Conservation (phyloP, 2,888 invertebrate genomes). For the Harpagoxenus sublaevis region DNA sequence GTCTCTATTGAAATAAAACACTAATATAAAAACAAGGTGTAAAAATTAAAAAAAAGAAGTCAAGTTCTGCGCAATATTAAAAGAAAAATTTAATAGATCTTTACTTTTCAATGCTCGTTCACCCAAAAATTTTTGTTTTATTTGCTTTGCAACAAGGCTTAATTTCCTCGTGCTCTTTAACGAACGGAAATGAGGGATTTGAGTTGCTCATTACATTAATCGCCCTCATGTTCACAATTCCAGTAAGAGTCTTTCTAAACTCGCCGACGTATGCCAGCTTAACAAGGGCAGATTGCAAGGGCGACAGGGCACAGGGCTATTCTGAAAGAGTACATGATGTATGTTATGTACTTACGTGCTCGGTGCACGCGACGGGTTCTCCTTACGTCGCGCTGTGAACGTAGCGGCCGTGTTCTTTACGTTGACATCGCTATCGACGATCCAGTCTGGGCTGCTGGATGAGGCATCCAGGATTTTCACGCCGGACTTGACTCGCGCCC, state of each 20-base stretch:
- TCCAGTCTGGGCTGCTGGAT: slow-evolving; percentile 93
- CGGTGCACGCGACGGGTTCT: slow-evolving; percentile 82
- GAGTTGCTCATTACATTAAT: slow-evolving; percentile 26
- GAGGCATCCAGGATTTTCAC: slow-evolving; percentile 94
- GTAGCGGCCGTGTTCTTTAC: slow-evolving; percentile 95
- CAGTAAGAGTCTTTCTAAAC: slow-evolving; percentile 4
- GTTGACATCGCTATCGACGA: slow-evolving; percentile 94
- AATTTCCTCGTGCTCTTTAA: slow-evolving; percentile 3
- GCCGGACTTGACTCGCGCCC: slow-evolving; percentile 96
- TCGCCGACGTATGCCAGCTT: neutral
- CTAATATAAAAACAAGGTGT: neutral
- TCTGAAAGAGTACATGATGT: neutral
- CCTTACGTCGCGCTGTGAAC: slow-evolving; percentile 93
- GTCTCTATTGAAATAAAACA: neutral
- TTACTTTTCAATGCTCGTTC: neutral
- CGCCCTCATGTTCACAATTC: slow-evolving; percentile 30
- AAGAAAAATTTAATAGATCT: neutral
- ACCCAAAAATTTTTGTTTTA: neutral
- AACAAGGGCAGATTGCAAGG: neutral
- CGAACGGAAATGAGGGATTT: slow-evolving; percentile 15
- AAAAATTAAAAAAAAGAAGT: neutral
- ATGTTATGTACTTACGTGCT: slow-evolving; percentile 79
- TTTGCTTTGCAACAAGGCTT: neutral
- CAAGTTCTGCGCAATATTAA: neutral
- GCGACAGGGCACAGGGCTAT: neutral